phyloP scores from a whole-genome alignment of 2,113 vertebrate genomes.

The Nymphicus hollandicus region DNA sequence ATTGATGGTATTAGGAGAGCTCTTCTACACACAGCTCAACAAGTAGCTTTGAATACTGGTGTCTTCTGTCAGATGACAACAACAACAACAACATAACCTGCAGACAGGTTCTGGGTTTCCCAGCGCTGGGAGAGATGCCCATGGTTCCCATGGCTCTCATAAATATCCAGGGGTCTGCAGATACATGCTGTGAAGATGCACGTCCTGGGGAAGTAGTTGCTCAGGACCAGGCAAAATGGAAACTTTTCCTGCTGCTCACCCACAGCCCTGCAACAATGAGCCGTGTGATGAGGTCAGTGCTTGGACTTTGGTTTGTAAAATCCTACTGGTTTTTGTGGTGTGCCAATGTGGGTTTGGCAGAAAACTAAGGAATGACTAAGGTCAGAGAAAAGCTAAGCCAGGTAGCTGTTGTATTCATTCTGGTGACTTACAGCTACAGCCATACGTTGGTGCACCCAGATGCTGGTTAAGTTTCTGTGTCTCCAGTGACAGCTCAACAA shows the following conservation, averaged over 20 bases:
- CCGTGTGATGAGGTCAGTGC: accelerated
- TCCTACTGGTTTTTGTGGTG: background rate
- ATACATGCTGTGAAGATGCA: background rate
- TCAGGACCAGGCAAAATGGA: background rate
- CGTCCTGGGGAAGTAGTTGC: background rate
- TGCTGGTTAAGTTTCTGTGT: background rate
- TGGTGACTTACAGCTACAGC: background rate
- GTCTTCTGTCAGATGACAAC: background rate
- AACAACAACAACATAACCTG: accelerated
- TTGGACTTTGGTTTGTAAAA: background rate
- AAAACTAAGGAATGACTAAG: background rate
- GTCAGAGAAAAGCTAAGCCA: background rate
- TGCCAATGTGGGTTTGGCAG: accelerated
- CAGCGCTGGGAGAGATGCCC: background rate
- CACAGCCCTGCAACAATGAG: accelerated
- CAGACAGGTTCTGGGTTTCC: background rate
- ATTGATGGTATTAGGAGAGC: background rate
- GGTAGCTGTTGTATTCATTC: background rate
- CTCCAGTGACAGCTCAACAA: background rate
- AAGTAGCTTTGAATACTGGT: background rate
- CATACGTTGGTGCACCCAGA: background rate
- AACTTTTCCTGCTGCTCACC: background rate
- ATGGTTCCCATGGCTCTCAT: accelerated
- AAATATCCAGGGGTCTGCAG: background rate
- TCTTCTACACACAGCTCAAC: background rate